Percentiles rank a stretch among this genome's conserved stretches.
Evolutionary conservation across 2,888 invertebrate genomes (phyloP).

Genomic region (Nycteola revayana): DNA sequence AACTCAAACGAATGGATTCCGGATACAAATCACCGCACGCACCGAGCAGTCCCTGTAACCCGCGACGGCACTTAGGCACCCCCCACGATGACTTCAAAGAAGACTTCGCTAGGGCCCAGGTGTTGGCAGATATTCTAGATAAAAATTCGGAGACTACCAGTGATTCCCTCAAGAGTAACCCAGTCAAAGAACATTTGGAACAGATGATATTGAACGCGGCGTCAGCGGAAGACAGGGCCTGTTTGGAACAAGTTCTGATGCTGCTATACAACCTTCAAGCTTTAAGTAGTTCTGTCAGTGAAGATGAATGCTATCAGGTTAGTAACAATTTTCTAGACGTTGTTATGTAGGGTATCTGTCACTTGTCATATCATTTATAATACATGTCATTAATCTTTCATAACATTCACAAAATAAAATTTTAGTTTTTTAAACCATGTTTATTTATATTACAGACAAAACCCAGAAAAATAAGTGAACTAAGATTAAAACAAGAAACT

Average conservation of each 20-base stretch:
- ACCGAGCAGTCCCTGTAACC: constrained; percentile 71
- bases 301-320: constrained; percentile 81
- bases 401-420: constrained; percentile 1
- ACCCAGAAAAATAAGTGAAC: constrained; percentile 69
- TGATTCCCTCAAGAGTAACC: constrained; percentile 71
- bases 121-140: constrained; percentile 68
- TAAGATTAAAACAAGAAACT: constrained; percentile 62
- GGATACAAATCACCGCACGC: constrained; percentile 76
- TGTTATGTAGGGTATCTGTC: too few species aligned
- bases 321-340: constrained; percentile 21
- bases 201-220: constrained; percentile 76
- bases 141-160: constrained; percentile 68
- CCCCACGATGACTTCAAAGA: constrained; percentile 75
- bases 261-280: constrained; percentile 83
- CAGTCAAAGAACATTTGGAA: constrained; percentile 74
- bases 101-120: constrained; percentile 76
- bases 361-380: too few species aligned
- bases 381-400: too few species aligned
- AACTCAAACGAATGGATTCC: constrained; percentile 79
- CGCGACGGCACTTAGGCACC: constrained; percentile 57
- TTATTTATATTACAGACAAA: constrained; percentile 65
- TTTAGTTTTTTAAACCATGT: background rate
- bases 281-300: constrained; percentile 77
- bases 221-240: constrained; percentile 82
- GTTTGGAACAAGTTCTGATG: constrained; percentile 84